Conservation (phyloP, 1,140 invertebrate genomes). For the Drosophila serrata region DNA sequence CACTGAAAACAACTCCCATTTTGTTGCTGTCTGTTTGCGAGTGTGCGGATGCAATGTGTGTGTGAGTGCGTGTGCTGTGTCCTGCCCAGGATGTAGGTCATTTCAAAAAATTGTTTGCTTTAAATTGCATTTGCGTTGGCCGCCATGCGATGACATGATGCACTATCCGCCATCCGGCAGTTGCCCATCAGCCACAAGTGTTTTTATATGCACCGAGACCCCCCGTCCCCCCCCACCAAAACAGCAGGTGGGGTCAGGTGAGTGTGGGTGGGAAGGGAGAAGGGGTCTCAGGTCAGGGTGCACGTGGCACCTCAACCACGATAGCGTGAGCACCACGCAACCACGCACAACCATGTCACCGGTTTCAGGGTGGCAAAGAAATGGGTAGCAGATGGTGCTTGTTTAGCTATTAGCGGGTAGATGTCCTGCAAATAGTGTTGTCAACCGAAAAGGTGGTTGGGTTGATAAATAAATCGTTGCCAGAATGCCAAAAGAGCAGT, state of each 20-base stretch:
- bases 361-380: not conserved
- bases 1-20: constrained; percentile 67
- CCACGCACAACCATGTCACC: constrained; percentile 70
- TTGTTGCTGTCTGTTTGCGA: constrained; percentile 52
- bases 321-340: constrained; percentile 36
- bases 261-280: not conserved
- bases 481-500: not conserved
- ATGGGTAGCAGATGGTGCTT: constrained; percentile 45
- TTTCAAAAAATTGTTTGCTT: constrained; percentile 82
- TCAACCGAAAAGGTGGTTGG: not conserved
- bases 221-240: not conserved
- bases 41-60: constrained; percentile 29
- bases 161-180: constrained; percentile 41
- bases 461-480: not conserved
- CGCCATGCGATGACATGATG: constrained; percentile 67
- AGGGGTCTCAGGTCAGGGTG: not conserved
- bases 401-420: constrained; percentile 73
- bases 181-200: constrained; percentile 72
- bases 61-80: constrained; percentile 41
- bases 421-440: constrained; percentile 38
- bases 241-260: constrained; percentile 15
- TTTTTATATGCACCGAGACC: constrained; percentile 54
- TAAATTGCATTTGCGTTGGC: constrained; percentile 80
- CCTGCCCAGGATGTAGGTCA: constrained; percentile 76
- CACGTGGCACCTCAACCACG: constrained; percentile 19